Evolutionary conservation across 2,113 vertebrate genomes (phyloP).

Genomic region (Neotoma lepida): DNA sequence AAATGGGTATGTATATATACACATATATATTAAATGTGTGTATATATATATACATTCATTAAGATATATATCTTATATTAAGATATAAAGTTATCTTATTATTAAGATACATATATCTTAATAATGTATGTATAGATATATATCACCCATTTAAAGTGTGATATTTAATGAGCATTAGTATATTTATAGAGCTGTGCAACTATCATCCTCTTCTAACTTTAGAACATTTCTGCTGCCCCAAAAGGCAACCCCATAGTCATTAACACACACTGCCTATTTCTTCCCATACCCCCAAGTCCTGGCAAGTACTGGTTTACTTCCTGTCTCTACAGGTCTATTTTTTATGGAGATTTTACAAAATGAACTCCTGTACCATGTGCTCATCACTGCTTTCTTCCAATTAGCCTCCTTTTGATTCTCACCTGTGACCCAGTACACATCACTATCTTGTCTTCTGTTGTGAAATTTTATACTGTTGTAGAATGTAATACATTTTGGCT

Average conservation of each 20-base stretch:
- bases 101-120: neutral
- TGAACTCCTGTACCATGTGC: rapidly evolving
- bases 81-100: no score
- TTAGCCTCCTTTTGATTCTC: rapidly evolving
- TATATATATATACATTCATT: no score
- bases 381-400: neutral
- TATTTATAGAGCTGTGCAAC: neutral
- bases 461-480: rapidly evolving
- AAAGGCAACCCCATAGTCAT: neutral
- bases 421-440: rapidly evolving
- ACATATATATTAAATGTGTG: no score
- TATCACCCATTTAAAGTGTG: neutral
- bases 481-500: neutral
- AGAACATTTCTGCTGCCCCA: neutral
- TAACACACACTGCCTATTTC: neutral
- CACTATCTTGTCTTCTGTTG: neutral
- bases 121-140: neutral
- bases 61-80: no score
- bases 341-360: neutral
- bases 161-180: neutral
- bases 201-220: neutral
- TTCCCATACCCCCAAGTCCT: neutral
- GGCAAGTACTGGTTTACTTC: neutral
- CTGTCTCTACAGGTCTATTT: neutral
- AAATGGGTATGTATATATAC: no score